These are phyloP conservation scores for Chalcis sispes DNA, from an alignment of 2,888 invertebrate genomes.

Conservation along the genomic window DNA sequence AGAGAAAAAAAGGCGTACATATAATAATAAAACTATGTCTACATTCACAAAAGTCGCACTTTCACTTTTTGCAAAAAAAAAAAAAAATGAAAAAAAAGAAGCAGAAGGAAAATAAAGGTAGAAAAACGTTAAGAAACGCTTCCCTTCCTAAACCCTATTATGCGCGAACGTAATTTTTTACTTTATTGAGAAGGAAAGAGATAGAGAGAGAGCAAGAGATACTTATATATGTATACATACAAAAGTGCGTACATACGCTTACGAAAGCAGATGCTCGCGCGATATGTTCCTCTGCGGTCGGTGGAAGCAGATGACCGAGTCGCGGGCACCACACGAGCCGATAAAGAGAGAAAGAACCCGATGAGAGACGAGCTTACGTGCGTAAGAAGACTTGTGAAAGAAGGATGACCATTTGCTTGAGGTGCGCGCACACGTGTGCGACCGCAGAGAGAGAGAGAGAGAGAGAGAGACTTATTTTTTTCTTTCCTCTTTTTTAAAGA, in stretches of 20 bases:
- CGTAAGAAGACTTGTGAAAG: not conserved
- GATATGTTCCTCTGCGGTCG: conserved; percentile 53
- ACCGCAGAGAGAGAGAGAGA: conserved; percentile 2
- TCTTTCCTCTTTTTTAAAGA: no score
- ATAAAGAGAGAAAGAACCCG: not conserved
- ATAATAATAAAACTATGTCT: no score
- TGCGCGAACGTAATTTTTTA: no score
- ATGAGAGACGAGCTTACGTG: not conserved
- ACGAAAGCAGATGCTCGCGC: conserved; percentile 50
- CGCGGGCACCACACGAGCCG: conserved; percentile 7
- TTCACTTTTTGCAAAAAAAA: conserved; percentile 13
- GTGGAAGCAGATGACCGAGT: conserved; percentile 50
- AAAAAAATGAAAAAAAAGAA: not conserved
- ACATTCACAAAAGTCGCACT: not conserved
- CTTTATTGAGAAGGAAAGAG: no score
- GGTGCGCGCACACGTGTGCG: conserved; percentile 30
- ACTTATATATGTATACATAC: no score
- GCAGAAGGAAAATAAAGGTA: not conserved
- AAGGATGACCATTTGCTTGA: conserved; percentile 29
- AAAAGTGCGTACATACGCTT: not conserved
- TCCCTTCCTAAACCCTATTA: no score
- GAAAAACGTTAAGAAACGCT: no score
- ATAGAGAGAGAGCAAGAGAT: no score
- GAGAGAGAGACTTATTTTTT: no score
- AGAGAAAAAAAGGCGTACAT: no score